Evolutionary conservation across 2,113 vertebrate species (phyloP).

Genomic region (Tachuris rubrigastra): DNA sequence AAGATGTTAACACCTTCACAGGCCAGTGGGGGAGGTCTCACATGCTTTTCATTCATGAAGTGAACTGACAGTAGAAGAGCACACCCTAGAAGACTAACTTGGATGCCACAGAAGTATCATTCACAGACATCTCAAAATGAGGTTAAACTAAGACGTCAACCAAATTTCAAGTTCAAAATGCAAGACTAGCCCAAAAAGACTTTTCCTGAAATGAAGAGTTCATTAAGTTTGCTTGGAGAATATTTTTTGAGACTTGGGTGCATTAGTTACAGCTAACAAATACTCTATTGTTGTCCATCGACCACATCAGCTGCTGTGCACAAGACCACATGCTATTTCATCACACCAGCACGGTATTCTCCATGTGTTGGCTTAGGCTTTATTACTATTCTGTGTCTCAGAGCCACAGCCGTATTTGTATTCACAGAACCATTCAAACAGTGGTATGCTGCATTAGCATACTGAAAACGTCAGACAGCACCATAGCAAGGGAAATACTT

Average conservation of each 20-base stretch:
- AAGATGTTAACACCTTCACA: neutral
- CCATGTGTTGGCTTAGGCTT: neutral
- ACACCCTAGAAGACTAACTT: neutral
- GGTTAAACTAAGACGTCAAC: neutral
- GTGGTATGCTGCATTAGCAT: neutral
- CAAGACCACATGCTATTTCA: neutral
- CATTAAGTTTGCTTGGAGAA: neutral
- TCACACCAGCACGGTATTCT: neutral
- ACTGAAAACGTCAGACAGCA: neutral
- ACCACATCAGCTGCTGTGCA: neutral
- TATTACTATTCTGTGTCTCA: neutral
- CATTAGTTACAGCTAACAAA: neutral
- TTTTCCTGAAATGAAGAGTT: neutral
- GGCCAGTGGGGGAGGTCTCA: neutral
- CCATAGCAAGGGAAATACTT: neutral
- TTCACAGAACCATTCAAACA: neutral
- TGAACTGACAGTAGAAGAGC: neutral
- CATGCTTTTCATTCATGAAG: neutral
- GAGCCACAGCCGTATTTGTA: neutral
- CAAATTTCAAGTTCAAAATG: neutral
- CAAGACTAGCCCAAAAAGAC: neutral
- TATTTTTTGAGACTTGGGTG: neutral
- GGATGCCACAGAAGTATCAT: neutral
- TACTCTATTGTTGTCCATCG: neutral
- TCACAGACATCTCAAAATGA: neutral